Percentiles rank a stretch among this genome's conserved stretches.
Conservation (phyloP, 2,113 vertebrate species). For the Albula goreensis region DNA sequence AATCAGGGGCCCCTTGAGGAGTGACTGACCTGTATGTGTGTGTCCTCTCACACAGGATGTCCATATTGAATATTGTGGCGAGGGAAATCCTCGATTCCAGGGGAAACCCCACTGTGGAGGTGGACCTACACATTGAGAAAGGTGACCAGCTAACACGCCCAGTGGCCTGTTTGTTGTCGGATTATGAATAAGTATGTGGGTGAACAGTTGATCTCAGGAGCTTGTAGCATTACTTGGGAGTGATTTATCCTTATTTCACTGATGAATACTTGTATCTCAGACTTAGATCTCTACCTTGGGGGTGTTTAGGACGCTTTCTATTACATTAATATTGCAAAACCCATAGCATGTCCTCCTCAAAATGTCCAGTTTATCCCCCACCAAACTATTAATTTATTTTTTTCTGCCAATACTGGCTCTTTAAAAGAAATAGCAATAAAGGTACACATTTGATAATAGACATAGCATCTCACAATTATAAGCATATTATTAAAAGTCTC, state of each 20-base stretch:
- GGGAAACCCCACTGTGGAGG: slow-evolving; percentile 78
- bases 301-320: neutral
- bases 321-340: neutral
- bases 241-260: neutral
- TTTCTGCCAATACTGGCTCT: too few species aligned
- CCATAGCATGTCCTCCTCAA: neutral
- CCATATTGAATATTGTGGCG: slow-evolving; percentile 84
- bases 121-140: slow-evolving; percentile 85
- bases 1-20: neutral
- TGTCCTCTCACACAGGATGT: slow-evolving; percentile 69
- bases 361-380: neutral
- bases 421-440: too few species aligned
- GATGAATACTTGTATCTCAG: neutral
- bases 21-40: neutral
- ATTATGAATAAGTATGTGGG: neutral
- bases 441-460: too few species aligned
- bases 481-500: too few species aligned
- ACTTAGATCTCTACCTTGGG: neutral
- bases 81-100: slow-evolving; percentile 91
- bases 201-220: neutral
- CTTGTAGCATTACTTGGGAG: neutral
- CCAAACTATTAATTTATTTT: too few species aligned
- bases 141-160: slow-evolving; percentile 59
- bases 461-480: too few species aligned
- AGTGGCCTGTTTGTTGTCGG: neutral